Conservation (phyloP, 2,797 vertebrate species). For the Octomys mimax region DNA sequence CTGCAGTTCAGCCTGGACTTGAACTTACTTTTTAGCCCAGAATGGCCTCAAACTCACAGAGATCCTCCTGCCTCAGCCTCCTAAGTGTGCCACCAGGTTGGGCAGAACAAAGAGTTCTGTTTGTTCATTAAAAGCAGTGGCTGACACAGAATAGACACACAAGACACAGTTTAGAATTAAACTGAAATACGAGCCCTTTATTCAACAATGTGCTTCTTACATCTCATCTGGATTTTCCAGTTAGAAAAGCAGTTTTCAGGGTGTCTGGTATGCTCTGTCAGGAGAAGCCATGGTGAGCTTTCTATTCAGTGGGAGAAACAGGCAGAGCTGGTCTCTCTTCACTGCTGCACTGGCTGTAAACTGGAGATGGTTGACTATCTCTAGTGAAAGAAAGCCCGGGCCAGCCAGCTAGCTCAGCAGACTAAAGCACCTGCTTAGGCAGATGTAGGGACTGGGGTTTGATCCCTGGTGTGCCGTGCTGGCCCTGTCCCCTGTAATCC, state of each 20-base stretch:
- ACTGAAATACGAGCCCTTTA: neutral
- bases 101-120: neutral
- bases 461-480: too few species aligned
- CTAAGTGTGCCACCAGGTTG: neutral
- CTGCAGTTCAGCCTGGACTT: neutral
- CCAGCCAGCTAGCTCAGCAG: too few species aligned
- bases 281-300: neutral
- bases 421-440: too few species aligned
- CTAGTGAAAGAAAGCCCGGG: neutral
- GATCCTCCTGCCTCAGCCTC: neutral
- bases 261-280: neutral
- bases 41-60: neutral
- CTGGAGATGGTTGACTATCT: neutral
- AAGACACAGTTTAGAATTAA: neutral
- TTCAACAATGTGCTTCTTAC: neutral
- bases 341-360: neutral
- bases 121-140: neutral
- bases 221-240: neutral
- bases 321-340: neutral
- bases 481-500: too few species aligned
- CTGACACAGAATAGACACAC: neutral
- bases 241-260: neutral
- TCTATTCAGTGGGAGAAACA: neutral
- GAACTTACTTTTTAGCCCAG: neutral
- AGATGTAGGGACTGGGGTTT: too few species aligned